phyloP scores from a whole-genome alignment of 2,113 vertebrate genomes.

The Caloenas nicobarica region DNA sequence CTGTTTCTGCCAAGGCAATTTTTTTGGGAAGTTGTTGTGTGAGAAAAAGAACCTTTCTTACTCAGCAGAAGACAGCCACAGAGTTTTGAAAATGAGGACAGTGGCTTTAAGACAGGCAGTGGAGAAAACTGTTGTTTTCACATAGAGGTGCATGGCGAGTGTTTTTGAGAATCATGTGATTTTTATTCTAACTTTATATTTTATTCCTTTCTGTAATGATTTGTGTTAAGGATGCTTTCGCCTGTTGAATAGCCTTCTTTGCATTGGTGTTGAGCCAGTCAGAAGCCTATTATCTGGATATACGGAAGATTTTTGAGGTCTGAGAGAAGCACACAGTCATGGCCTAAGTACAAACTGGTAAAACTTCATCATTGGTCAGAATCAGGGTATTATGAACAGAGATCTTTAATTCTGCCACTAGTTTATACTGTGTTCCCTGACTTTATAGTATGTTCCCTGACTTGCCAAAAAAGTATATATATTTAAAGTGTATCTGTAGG shows the following conservation, averaged over 20 bases:
- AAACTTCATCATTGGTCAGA: background rate
- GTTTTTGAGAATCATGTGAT: background rate
- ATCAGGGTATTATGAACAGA: background rate
- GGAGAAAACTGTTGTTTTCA: background rate
- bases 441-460: background rate
- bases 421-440: too few relatives aligned
- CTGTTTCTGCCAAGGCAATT: background rate
- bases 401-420: background rate
- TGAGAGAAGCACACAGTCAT: background rate
- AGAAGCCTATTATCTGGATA: background rate
- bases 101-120: background rate
- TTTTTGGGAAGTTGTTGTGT: background rate
- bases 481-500: background rate
- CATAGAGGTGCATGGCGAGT: background rate
- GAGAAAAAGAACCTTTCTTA: background rate
- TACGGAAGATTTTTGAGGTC: background rate
- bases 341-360: background rate
- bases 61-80: background rate
- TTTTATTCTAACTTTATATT: background rate
- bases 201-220: background rate
- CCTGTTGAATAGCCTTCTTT: background rate
- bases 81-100: background rate
- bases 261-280: background rate
- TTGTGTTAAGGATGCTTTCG: background rate
- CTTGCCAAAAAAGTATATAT: background rate